These are phyloP conservation scores for Poeciliopsis occidentalis DNA, from an alignment of 2,113 vertebrate genomes.

Conservation along the genomic window DNA sequence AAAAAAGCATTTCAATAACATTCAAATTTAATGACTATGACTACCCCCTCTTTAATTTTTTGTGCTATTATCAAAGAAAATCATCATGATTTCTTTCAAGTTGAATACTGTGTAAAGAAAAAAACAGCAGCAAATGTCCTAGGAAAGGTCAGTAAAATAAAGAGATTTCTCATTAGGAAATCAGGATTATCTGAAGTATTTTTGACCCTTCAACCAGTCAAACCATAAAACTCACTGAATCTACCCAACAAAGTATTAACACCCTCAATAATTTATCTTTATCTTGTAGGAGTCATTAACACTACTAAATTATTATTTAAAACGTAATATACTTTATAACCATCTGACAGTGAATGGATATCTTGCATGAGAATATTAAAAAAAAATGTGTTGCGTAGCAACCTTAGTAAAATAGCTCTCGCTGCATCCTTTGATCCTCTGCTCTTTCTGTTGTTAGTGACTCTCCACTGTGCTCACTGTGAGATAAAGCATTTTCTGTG, in stretches of 20 bases:
- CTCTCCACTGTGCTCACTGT: constrained; percentile 24
- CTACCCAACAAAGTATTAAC: not conserved
- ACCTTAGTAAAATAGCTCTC: constrained; percentile 17
- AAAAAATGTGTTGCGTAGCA: constrained; percentile 42
- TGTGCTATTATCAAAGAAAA: no score
- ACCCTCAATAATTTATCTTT: not conserved
- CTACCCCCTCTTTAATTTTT: no score
- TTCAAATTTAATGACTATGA: no score
- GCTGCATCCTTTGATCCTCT: constrained; percentile 38
- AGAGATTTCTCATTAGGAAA: not conserved
- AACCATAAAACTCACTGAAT: not conserved
- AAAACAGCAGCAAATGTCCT: not conserved
- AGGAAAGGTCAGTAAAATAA: not conserved
- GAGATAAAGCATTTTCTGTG: constrained; percentile 22
- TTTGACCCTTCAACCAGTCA: not conserved
- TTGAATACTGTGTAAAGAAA: not conserved
- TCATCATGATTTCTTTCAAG: not conserved
- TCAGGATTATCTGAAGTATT: no score
- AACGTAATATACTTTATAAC: constrained; percentile 27
- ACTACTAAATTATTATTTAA: not conserved
- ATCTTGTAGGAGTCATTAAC: constrained; percentile 1
- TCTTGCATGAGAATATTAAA: constrained; percentile 17
- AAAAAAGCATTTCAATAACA: no score
- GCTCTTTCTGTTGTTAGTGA: constrained; percentile 30
- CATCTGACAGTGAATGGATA: constrained; percentile 15